Base-by-base conservation (phyloP, 2,888 invertebrate genomes). In the Dasypogon diadema region DNA sequence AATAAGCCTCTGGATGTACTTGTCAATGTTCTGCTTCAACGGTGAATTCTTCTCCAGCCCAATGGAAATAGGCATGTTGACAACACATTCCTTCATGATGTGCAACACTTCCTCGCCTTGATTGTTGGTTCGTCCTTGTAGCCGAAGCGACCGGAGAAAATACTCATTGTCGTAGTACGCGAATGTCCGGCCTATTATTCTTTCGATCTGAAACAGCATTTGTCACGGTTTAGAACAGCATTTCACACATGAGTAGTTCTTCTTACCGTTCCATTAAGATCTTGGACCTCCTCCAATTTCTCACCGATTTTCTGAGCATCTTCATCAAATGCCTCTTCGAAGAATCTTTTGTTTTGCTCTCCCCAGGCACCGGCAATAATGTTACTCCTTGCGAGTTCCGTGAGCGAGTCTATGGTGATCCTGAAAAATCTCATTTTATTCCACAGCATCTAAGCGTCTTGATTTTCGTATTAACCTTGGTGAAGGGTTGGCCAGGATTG, bases 1-100 rank as follows among this genome's bases (percentile, higher is more conserved):
- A 0, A 92, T 88, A 8, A 94, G 88, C 63, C 90, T 87, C 79
- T 90, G 87, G 51, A 95, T 88, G 80, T 91, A 89, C 79, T 88
- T 87, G 82, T 94, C 92, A 18, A 92, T 89, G 77, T 89, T 86
- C 0, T 89, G 88, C 81, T 93, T 93, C 3, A 94, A 83, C 0
- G 94, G 93, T 0, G 94, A 94, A 83, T 95, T 94, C 81, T 92
- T 94, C 81, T 93, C 92, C 80, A 95, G 88, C 0, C 94, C 95
- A 77, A 95, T 87, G 0, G 94, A 93, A 70, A 95, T 90, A 0
- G 95, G 95, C 89, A 93, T 92, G 79, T 91, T 90, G 3, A 95
- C 90, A 0, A 92, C 90, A 83, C 95, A 95, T 78, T 94, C 92
- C 1, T 88, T 87, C 95, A 95, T 95, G 8, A 95, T 92, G 80